These are phyloP conservation scores for Anoplopoma fimbria DNA, from an alignment of 2,113 vertebrate genomes.

Conservation along the genomic window DNA sequence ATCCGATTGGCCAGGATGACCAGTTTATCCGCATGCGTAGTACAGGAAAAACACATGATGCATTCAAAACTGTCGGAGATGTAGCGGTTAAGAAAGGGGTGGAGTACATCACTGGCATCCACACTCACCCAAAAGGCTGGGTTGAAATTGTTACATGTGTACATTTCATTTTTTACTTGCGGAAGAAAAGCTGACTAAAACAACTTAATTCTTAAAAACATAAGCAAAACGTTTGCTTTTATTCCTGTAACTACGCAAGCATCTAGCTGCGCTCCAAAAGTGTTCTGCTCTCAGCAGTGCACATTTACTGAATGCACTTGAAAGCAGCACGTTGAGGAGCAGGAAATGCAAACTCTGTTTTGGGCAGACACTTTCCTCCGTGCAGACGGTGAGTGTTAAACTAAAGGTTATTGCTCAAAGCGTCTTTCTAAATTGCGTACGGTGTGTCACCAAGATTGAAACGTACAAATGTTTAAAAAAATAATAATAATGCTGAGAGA, in stretches of 20 bases:
- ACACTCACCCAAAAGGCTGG: not conserved
- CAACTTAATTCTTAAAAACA: not conserved
- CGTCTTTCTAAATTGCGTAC: not conserved
- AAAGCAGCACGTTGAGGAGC: slow-evolving; percentile 53
- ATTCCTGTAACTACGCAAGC: not conserved
- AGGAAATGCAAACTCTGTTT: slow-evolving; percentile 54
- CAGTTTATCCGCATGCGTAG: slow-evolving; percentile 52
- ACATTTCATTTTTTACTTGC: too few species aligned
- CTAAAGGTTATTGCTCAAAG: not conserved
- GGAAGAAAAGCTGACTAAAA: not conserved
- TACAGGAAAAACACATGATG: not conserved
- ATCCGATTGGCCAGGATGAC: slow-evolving; percentile 15
- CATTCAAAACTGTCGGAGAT: not conserved
- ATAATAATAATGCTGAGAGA: too few species aligned
- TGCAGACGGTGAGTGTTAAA: slow-evolving; percentile 64
- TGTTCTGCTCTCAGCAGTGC: not conserved
- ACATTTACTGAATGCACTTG: slow-evolving; percentile 26
- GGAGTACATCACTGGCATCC: not conserved
- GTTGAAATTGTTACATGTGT: not conserved
- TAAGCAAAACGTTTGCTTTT: not conserved
- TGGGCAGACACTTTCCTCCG: slow-evolving; percentile 11
- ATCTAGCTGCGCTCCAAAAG: not conserved
- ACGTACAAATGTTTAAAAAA: rapidly evolving
- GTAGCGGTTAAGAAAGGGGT: rapidly evolving
- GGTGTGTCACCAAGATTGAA: too few species aligned